Conservation (phyloP, 2,113 vertebrate species). For the Edolisoma coerulescens region DNA sequence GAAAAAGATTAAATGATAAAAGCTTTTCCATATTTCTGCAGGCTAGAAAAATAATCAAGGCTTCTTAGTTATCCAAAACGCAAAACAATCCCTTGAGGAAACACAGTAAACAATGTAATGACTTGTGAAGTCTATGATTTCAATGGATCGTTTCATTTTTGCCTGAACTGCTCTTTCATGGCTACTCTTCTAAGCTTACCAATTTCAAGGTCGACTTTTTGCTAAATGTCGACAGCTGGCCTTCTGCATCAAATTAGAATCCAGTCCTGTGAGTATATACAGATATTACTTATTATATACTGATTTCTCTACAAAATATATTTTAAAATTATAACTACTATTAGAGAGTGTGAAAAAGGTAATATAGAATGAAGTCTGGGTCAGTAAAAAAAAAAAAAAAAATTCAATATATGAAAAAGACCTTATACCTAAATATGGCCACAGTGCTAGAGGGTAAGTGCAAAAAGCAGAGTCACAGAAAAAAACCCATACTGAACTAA, state of each 20-base stretch:
- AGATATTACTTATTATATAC: background rate
- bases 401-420: background rate
- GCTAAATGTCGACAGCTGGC: background rate
- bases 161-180: background rate
- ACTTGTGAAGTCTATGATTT: conserved; percentile 10
- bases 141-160: background rate
- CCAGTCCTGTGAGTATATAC: background rate
- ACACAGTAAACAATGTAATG: background rate
- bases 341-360: background rate
- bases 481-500: background rate
- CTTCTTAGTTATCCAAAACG: background rate
- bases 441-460: background rate
- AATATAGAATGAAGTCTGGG: background rate
- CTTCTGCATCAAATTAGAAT: background rate
- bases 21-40: background rate
- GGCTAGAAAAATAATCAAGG: background rate
- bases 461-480: background rate
- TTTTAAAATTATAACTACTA: background rate
- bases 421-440: background rate
- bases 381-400: background rate
- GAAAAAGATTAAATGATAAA: background rate
- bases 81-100: conserved; percentile 13
- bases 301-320: background rate
- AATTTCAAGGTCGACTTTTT: conserved; percentile 1
- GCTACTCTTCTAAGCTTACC: background rate